Evolutionary conservation across 2,797 vertebrate genomes (phyloP).

Genomic region (Nyctibius grandis): DNA sequence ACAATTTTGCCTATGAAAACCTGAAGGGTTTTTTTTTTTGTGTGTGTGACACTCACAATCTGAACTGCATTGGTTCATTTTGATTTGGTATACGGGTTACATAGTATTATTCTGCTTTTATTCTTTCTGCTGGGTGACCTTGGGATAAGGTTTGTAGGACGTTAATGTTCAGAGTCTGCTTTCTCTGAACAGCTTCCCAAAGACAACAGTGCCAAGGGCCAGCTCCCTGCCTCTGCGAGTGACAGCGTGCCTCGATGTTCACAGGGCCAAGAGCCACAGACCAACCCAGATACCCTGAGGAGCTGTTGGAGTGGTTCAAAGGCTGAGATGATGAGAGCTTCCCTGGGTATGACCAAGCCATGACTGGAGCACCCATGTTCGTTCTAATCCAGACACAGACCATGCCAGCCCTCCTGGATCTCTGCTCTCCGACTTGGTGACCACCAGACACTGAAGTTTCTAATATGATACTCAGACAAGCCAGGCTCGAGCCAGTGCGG

Average conservation of each 20-base stretch:
- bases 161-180: neutral
- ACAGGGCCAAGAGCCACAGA: neutral
- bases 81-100: neutral
- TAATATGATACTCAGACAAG: accelerated
- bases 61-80: neutral
- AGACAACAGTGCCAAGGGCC: neutral
- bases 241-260: neutral
- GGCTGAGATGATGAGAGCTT: neutral
- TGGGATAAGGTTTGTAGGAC: neutral
- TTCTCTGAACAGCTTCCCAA: neutral
- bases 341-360: neutral
- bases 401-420: neutral
- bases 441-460: neutral
- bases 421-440: neutral
- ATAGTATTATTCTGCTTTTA: neutral
- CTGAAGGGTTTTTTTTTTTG: neutral
- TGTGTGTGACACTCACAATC: neutral
- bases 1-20: neutral
- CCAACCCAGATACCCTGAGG: neutral
- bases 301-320: neutral
- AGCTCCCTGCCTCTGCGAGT: neutral
- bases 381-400: neutral
- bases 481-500: neutral
- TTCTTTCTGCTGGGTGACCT: neutral
- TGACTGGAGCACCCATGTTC: neutral